Percentiles rank a stretch among this genome's conserved stretches.
phyloP scores from a whole-genome alignment of 2,888 invertebrate genomes.

The Xanthia icteritia region DNA sequence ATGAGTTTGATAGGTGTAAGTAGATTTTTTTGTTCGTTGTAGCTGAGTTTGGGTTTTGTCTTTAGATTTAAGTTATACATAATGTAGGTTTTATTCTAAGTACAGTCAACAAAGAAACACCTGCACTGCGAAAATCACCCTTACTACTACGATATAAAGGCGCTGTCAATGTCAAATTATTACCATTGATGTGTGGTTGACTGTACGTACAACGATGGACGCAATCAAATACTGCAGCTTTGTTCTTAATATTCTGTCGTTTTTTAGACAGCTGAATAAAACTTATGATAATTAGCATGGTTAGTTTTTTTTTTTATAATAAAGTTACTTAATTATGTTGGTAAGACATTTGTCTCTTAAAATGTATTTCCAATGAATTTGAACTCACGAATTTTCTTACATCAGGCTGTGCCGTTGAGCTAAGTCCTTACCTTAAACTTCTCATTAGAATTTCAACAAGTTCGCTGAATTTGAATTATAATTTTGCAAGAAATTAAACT shows the following conservation, averaged over 20 bases:
- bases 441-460: constrained; percentile 24
- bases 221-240: background rate
- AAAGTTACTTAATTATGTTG: background rate
- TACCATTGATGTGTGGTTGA: background rate
- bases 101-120: background rate
- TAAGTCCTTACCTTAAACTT: constrained; percentile 25
- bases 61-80: background rate
- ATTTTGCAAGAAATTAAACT: constrained; percentile 27
- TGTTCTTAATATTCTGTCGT: background rate
- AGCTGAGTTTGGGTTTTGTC: background rate
- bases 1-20: constrained; percentile 56
- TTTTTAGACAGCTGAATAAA: background rate
- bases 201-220: background rate
- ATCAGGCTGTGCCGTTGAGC: background rate
- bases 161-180: background rate
- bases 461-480: constrained; percentile 39
- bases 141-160: background rate
- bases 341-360: background rate
- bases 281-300: background rate
- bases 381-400: background rate
- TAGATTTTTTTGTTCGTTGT: constrained; percentile 34
- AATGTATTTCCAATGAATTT: background rate
- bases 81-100: background rate
- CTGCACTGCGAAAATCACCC: background rate
- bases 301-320: background rate